Evolutionary conservation across 2,888 invertebrate species (phyloP).

Genomic region (Drosophila nigritarsus): DNA sequence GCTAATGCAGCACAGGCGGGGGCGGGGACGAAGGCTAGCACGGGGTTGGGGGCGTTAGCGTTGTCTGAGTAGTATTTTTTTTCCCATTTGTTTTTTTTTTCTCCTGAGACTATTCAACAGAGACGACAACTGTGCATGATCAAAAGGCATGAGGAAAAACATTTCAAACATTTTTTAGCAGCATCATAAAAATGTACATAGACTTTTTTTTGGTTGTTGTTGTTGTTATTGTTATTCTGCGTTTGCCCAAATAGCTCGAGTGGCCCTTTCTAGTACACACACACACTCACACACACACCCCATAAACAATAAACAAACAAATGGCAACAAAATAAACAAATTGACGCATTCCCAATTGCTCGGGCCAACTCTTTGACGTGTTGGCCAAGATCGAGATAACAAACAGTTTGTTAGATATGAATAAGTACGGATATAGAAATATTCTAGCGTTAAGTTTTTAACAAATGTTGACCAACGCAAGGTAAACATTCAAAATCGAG

Average conservation of each 20-base stretch:
- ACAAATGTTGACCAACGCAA: conserved; percentile 36
- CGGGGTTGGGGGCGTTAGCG: conserved; percentile 27
- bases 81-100: neutral
- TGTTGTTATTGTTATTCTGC: conserved; percentile 56
- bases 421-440: conserved; percentile 10
- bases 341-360: conserved; percentile 42
- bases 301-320: conserved; percentile 60
- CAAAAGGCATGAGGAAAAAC: conserved; percentile 43
- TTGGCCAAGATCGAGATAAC: conserved; percentile 31
- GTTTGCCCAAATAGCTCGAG: conserved; percentile 51
- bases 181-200: conserved; percentile 67
- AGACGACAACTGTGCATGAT: conserved; percentile 61
- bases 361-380: conserved; percentile 51
- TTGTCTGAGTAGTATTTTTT: conserved; percentile 25
- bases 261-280: conserved; percentile 50
- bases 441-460: conserved; percentile 26
- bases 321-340: conserved; percentile 68
- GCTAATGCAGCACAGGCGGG: conserved; percentile 46
- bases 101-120: conserved; percentile 47
- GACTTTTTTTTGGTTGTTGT: conserved; percentile 17
- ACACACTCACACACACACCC: neutral
- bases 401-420: conserved; percentile 20
- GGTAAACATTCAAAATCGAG: conserved; percentile 21
- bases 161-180: conserved; percentile 58
- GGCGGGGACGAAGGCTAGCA: conserved; percentile 7